Base-by-base conservation (phyloP, 2,888 invertebrate genomes). In the Rhagonycha fulva region DNA sequence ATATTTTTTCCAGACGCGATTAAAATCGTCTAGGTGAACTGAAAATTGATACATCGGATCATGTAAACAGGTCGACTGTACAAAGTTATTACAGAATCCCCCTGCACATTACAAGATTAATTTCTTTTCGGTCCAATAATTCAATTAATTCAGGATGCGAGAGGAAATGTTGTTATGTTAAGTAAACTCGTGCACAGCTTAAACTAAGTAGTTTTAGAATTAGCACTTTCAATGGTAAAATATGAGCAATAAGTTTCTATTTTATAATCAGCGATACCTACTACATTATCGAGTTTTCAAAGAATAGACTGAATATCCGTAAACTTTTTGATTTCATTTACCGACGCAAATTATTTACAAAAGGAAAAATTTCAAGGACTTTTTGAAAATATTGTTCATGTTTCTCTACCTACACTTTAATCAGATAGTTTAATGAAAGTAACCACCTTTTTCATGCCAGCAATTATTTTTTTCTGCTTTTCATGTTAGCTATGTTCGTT, bases 61-160 rank as follows among this genome's bases (percentile, higher is more conserved):
- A 32, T 74, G 71, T 72, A 77, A 83, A 69, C 82, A 80, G 82
- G 80, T 76, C 82, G 73, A 79, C 82, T 82, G 82, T 80, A 80
- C 76, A 75, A 78, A 84, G 83, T 85, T 85, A 85, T 84, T 84
- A 82, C 82, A 79, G 81, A 82, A 83, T 83, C 83, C 84, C 85
- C 85, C 84, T 83, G 83, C 84, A 86, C 85, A 86, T 86, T 87
- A 87, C 87, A 88, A 88, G 88, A 88, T 88, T 88, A 88, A 88
- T 87, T 88, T 88, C 88, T 88, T 88, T 88, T 87, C 88, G 88
- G 87, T 88, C 86, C 87, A 88, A 88, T 88, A 88, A 88, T 88
- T 88, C 87, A 88, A 88, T 88, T 87, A 88, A 88, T 87, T 87
- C 87, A 85, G 84, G 84, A 82, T 84, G 82, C 82, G 84, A 83